phyloP scores from a whole-genome alignment of 2,888 invertebrate genomes.

The Oxycera nigricornis region DNA sequence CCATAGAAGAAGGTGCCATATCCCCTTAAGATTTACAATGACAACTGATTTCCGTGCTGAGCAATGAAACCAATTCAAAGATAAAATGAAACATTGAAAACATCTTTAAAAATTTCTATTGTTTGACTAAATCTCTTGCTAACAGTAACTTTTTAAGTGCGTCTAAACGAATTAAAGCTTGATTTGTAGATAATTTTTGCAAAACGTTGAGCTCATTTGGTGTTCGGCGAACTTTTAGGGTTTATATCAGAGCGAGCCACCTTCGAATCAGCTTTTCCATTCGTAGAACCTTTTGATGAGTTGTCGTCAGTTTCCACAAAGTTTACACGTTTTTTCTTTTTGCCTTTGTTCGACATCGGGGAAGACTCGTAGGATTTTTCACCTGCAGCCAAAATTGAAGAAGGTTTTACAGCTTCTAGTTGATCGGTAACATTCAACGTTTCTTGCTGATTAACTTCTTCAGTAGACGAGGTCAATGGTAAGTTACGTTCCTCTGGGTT shows the following conservation, averaged over 20 bases:
- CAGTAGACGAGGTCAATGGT: not conserved
- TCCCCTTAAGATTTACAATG: too few relatives aligned
- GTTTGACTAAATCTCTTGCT: too few relatives aligned
- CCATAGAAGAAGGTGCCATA: too few relatives aligned
- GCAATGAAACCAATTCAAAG: too few relatives aligned
- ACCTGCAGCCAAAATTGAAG: slow-evolving; percentile 51
- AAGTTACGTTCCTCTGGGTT: not conserved
- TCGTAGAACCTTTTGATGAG: slow-evolving; percentile 41
- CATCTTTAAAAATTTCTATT: too few relatives aligned
- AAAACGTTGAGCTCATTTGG: not conserved
- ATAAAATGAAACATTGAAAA: too few relatives aligned
- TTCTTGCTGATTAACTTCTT: not conserved
- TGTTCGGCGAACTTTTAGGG: too few relatives aligned
- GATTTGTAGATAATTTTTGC: not conserved
- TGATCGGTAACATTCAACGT: not conserved
- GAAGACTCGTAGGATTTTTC: slow-evolving; percentile 52
- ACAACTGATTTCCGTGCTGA: too few relatives aligned
- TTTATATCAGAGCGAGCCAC: too few relatives aligned
- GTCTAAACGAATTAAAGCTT: not conserved
- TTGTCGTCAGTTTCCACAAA: slow-evolving; percentile 61
- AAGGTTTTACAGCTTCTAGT: slow-evolving; percentile 41
- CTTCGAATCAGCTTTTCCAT: not conserved
- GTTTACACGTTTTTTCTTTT: slow-evolving; percentile 61
- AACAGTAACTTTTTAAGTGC: too few relatives aligned
- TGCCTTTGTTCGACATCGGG: slow-evolving; percentile 48